These are phyloP conservation scores for Pilophorus perplexus DNA, from an alignment of 2,888 invertebrate species.

Conservation along the genomic window DNA sequence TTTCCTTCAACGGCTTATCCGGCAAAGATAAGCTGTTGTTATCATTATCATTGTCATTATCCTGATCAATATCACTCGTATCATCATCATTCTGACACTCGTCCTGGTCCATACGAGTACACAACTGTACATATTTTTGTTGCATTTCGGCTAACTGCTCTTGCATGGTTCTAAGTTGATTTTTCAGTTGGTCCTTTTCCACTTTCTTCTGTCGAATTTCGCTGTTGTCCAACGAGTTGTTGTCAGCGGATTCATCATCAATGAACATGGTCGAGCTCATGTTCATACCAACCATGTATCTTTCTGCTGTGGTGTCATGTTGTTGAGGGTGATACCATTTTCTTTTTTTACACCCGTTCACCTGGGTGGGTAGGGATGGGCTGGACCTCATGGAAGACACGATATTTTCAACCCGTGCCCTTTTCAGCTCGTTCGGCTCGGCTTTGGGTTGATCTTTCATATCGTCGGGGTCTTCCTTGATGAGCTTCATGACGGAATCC, in stretches of 20 bases:
- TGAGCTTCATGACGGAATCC: constrained; percentile 45
- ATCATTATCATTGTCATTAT: too few relatives aligned
- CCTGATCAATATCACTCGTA: constrained; percentile 68
- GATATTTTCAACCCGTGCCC: constrained; percentile 92
- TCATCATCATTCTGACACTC: constrained; percentile 66
- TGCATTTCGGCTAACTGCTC: constrained; percentile 88
- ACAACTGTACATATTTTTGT: constrained; percentile 83
- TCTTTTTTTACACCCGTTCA: constrained; percentile 92
- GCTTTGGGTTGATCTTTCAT: constrained; percentile 47
- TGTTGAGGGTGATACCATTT: constrained; percentile 95
- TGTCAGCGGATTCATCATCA: constrained; percentile 66
- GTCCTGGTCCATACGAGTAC: constrained; percentile 70
- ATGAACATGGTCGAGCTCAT: constrained; percentile 58
- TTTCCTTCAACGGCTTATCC: constrained; percentile 52
- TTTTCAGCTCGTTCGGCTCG: constrained; percentile 67
- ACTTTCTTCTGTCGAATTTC: constrained; percentile 80
- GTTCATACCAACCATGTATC: constrained; percentile 60
- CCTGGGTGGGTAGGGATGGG: constrained; percentile 67
- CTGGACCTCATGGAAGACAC: constrained; percentile 90
- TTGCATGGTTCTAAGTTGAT: constrained; percentile 81
- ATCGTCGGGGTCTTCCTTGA: constrained; percentile 48
- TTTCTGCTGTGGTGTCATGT: constrained; percentile 70
- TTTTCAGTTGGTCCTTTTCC: constrained; percentile 81
- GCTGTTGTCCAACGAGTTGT: constrained; percentile 71
- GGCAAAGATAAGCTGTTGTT: constrained; percentile 53